Base-by-base conservation (phyloP, 1,140 invertebrate genomes). In the Aricia agestis region DNA sequence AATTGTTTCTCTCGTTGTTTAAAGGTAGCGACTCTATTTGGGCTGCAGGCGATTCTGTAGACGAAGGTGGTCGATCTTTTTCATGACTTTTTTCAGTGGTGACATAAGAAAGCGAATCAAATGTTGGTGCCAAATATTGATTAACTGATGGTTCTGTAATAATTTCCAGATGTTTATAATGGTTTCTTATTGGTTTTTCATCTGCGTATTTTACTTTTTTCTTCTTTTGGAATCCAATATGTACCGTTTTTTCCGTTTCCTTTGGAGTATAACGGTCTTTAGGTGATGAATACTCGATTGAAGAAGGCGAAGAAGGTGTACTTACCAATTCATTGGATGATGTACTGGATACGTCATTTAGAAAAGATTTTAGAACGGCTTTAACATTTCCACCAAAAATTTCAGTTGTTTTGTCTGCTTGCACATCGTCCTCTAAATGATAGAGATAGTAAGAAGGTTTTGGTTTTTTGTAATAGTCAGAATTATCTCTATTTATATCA, bases 201-300 rank as follows among this genome's bases (percentile, higher is more conserved):
- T 82, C 72, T 11, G 65, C 70, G 74, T 79, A 83, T 75, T 83
- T 85, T 17, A 65, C 18, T 15, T 77, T 25, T 66, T 80, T 79
- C 79, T 86, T 90, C 68, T 85, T 90, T 71, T 85, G 81, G 70
- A 81, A 84, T 13, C 87, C 89, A 72, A 91, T 91, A 72, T 89
- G 84, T 18, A 91, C 82, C 31, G 82, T 71, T 74, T 82, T 79
- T 75, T 90, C 82, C 65, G 81, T 79, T 66, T 72, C 70, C 68
- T 74, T 74, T 65, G 76, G 72, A 11, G 76, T 70, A 13, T 63
- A 19, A 63, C 10, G 17, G 67, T 76, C 74, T 31, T 82, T 77
- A 41, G 73, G 74, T n/a, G 78, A 76, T 63, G 75, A 69, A 32
- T 80, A 74, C 65, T 84, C 73, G 45, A 76, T 19, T 70, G 77